Evolutionary conservation across 2,888 invertebrate species (phyloP).

Genomic region (Brenthis hecate): DNA sequence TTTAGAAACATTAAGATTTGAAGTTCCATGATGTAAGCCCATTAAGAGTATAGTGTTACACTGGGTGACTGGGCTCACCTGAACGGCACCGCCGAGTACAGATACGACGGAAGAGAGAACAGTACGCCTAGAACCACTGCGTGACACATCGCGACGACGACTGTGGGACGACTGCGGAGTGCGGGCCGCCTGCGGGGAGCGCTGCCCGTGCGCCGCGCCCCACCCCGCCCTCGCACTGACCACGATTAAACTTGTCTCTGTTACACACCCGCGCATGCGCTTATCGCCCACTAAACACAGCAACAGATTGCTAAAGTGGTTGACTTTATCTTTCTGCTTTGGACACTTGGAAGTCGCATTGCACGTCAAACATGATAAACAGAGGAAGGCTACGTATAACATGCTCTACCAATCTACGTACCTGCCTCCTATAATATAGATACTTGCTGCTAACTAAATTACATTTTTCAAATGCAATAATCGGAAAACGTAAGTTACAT

Average conservation of each 20-base stretch:
- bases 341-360: not conserved
- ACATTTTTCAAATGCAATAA: not conserved
- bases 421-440: no score
- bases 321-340: not conserved
- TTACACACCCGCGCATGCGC: conserved; percentile 24
- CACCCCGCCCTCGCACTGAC: conserved; percentile 26
- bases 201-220: conserved; percentile 19
- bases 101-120: conserved; percentile 72
- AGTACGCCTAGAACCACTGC: conserved; percentile 74
- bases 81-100: conserved; percentile 74
- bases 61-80: conserved; percentile 58
- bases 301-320: not conserved
- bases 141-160: conserved; percentile 67
- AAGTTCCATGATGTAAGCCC: not conserved
- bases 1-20: conserved; percentile 10
- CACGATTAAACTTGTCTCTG: conserved; percentile 28
- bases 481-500: not conserved
- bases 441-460: no score
- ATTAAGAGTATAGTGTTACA: not conserved
- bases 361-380: not conserved
- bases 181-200: conserved; percentile 20
- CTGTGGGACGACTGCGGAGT: conserved; percentile 38
- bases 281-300: conserved; percentile 23
- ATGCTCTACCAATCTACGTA: no score
- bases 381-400: no score